Evolutionary conservation across 2,888 invertebrate species (phyloP), one percentile per base, ranked within the genome.

Genomic region (Temnothorax ravouxi): DNA sequence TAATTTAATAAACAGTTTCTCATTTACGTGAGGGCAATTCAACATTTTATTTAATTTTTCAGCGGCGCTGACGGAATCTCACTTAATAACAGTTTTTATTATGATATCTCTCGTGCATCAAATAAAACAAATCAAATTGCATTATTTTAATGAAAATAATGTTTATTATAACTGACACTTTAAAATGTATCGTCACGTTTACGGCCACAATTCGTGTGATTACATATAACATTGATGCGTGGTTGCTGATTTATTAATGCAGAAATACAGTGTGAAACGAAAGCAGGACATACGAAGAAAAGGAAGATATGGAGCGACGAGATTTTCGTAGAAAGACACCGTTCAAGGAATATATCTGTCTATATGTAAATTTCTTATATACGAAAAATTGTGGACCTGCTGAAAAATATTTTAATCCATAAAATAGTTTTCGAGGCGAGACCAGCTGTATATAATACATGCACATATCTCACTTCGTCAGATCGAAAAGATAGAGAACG

Each of bases 1-100:
- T 47, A n/a, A 71, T 79, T 44, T 71, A 25, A 79, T 71, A 59
- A 79, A 4, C 29, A 54, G 71, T 21, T 71, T 72, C 59, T 38
- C 13, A 61, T 38, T 72, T 61, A 18, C 18, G 11, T 21, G 29
- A 44, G 6, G n/a, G 15, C 29, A 38, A 50, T 69, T 69, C 21
- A 41, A 71, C 13, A 47, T 50, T 79, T 71, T 25, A 47, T 71
- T 34, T 38, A 76, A 64, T 62, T 59, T 47, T n/a, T 21, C 34
- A 3, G 29, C 21, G 56, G 9, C 18, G 21, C 18, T 13, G 29
- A 47, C 34, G 18, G 44, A 59, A 72, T 71, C 41, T 6, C 67
- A 44, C 18, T n/a, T 66, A 66, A 52, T 18, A 25, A n/a, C 44
- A 44, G 13, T 64, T 38, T 62, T n/a, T 18, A 29, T 61, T 29